A percentile compares a stretch with the other conserved stretches of the same genome.
Evolutionary conservation across 2,113 vertebrate species (phyloP).

Genomic region (Apteryx owenii): DNA sequence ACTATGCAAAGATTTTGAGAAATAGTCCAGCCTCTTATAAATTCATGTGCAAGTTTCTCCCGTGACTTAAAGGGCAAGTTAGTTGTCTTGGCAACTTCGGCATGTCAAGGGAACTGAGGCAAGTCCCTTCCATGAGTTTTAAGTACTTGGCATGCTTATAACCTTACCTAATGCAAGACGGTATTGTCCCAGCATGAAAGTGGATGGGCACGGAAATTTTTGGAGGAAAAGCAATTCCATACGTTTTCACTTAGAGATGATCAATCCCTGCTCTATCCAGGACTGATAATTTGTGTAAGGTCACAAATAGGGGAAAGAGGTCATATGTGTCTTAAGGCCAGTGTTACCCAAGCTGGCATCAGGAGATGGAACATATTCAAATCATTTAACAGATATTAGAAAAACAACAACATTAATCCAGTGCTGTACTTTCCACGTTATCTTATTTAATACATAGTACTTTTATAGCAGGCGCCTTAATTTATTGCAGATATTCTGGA

Average conservation of each 20-base stretch:
- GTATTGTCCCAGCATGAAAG: not conserved
- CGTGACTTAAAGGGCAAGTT: fast-evolving
- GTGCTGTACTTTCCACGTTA: not conserved
- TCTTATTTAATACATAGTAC: not conserved
- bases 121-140: not conserved
- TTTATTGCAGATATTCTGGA: constrained; percentile 29
- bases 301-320: not conserved
- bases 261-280: not conserved
- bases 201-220: not conserved
- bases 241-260: not conserved
- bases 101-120: not conserved
- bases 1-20: not conserved
- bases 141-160: not conserved
- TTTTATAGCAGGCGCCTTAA: not conserved
- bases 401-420: not conserved
- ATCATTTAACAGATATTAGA: constrained; percentile 9
- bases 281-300: not conserved
- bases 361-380: not conserved
- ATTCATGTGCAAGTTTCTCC: not conserved
- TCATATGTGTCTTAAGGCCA: fast-evolving
- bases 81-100: not conserved
- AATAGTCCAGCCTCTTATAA: not conserved
- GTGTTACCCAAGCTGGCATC: constrained; percentile 14
- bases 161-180: not conserved
- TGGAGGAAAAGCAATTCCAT: not conserved